Percentiles rank a stretch among this genome's conserved stretches.
Conservation (phyloP, 1,140 invertebrate species). For the Calycopis cecrops region DNA sequence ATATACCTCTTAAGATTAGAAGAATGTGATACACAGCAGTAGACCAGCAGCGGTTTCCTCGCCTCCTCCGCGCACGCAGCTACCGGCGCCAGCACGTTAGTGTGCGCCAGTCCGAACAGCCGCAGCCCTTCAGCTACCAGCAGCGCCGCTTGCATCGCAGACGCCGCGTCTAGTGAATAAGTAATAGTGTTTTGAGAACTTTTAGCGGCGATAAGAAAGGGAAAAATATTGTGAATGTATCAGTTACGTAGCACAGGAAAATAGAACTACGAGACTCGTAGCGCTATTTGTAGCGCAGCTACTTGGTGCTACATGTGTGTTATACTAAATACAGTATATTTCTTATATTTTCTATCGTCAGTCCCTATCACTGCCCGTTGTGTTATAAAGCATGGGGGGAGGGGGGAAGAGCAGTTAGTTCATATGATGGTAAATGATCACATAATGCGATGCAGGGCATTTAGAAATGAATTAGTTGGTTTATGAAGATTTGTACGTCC, state of each 20-base stretch:
- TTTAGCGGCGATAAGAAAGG: background rate
- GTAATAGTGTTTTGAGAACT: background rate
- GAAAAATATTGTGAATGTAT: background rate
- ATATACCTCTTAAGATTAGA: conserved; percentile 91
- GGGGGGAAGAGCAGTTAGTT: no score
- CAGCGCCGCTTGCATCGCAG: conserved; percentile 86
- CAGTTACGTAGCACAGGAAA: background rate
- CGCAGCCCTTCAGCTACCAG: conserved; percentile 89
- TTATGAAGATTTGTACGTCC: no score
- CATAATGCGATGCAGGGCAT: no score
- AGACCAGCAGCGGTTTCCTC: conserved; percentile 86
- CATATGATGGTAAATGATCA: no score
- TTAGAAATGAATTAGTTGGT: no score
- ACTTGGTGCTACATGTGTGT: no score
- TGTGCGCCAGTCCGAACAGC: conserved; percentile 87
- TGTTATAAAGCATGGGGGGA: no score
- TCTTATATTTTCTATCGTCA: no score
- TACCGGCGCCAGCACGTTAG: conserved; percentile 88
- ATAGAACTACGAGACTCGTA: no score
- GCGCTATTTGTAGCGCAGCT: no score
- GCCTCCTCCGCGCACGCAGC: conserved; percentile 86
- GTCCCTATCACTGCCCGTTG: no score
- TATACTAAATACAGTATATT: no score
- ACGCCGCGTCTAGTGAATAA: conserved; percentile 83
- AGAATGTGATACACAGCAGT: conserved; percentile 83